Conservation (phyloP, 1,140 invertebrate genomes). For the Lutraria rhynchaena region DNA sequence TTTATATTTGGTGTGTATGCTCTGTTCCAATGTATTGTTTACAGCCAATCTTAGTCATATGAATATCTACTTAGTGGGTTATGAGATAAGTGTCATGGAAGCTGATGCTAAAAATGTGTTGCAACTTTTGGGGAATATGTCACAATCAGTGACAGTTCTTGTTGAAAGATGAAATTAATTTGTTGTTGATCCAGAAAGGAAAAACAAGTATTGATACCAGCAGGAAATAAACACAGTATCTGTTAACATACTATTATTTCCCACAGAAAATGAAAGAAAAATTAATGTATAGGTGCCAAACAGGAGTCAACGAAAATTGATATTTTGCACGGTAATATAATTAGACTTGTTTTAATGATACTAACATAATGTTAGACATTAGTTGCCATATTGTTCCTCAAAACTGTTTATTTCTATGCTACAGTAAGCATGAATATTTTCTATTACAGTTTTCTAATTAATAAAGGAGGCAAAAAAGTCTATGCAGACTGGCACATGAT, state of each 20-base stretch:
- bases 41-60: too few relatives aligned
- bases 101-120: too few relatives aligned
- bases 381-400: slow-evolving; percentile 49
- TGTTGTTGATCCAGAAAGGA: too few relatives aligned
- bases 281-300: slow-evolving; percentile 16
- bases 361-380: slow-evolving; percentile 48
- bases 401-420: slow-evolving; percentile 58
- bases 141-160: too few relatives aligned
- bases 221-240: not conserved
- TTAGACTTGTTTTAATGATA: slow-evolving; percentile 50
- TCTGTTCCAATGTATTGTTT: too few relatives aligned
- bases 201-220: too few relatives aligned
- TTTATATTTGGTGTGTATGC: too few relatives aligned
- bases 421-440: slow-evolving; percentile 51
- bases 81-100: too few relatives aligned
- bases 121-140: too few relatives aligned
- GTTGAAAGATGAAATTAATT: too few relatives aligned
- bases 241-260: slow-evolving; percentile 23
- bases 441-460: slow-evolving; percentile 55
- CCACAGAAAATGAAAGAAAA: slow-evolving; percentile 20
- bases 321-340: slow-evolving; percentile 26
- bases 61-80: too few relatives aligned
- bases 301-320: not conserved
- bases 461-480: slow-evolving; percentile 31
- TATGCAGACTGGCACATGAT: slow-evolving; percentile 23